Percentiles rank a stretch among this genome's conserved stretches.
phyloP scores from a whole-genome alignment of 2,888 invertebrate species.

The Drosophila mayaguana region DNA sequence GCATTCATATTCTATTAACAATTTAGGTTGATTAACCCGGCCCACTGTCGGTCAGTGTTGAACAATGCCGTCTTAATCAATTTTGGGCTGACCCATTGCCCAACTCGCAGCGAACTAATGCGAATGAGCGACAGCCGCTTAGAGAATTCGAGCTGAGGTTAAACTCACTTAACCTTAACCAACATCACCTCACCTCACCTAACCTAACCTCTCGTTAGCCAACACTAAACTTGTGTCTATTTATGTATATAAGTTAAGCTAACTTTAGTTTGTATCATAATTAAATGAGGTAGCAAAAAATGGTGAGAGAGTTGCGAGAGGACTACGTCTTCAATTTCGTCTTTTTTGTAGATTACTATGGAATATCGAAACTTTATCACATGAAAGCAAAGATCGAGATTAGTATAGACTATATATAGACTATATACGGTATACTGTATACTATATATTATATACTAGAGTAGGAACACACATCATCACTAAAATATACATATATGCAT shows the following conservation, averaged over 20 bases:
- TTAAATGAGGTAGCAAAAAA: neutral
- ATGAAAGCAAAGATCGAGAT: too few relatives aligned
- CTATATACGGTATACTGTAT: neutral
- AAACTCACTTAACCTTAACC: conserved; percentile 6
- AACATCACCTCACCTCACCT: conserved; percentile 1
- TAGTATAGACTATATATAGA: too few relatives aligned
- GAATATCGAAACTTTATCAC: neutral
- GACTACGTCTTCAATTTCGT: neutral
- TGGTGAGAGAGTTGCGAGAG: neutral
- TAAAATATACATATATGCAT: too few relatives aligned
- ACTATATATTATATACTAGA: too few relatives aligned
- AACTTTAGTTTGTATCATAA: neutral
- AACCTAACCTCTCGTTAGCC: conserved; percentile 2
- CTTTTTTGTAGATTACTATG: neutral
- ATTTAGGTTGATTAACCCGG: conserved; percentile 38
- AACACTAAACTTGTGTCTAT: neutral
- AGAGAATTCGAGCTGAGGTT: neutral
- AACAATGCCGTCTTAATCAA: conserved; percentile 21
- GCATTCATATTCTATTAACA: conserved; percentile 29
- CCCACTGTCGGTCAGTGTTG: conserved; percentile 25
- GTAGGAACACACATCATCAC: too few relatives aligned
- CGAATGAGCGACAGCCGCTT: neutral
- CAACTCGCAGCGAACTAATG: neutral
- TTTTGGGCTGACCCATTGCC: conserved; percentile 1
- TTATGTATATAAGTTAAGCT: neutral